These are phyloP conservation scores for Latrodectus geometricus DNA, from an alignment of 1,140 invertebrate genomes.

Conservation along the genomic window DNA sequence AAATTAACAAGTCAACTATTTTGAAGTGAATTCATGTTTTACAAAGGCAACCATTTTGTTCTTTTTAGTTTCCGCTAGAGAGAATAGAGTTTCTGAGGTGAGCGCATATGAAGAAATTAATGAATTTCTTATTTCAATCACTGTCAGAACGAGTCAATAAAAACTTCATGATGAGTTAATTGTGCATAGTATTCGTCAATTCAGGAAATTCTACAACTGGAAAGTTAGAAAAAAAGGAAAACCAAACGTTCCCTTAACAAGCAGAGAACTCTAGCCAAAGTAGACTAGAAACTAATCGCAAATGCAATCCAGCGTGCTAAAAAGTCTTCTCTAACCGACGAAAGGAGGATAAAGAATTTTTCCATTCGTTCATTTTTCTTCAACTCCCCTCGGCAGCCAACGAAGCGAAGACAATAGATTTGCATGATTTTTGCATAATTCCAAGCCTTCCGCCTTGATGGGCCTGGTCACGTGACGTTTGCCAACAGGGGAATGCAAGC, in stretches of 20 bases:
- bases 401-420: constrained; percentile 54
- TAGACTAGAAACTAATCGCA: neutral
- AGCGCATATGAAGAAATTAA: no score
- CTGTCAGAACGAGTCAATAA: no score
- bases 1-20: no score
- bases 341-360: neutral
- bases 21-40: no score
- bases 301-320: neutral
- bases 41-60: no score
- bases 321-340: neutral
- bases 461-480: constrained; percentile 20
- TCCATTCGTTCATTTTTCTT: constrained; percentile 39
- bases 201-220: no score
- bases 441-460: constrained; percentile 43
- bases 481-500: constrained; percentile 19
- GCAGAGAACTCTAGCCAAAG: no score
- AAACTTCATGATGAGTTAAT: no score
- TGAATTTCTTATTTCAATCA: no score
- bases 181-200: no score
- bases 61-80: no score
- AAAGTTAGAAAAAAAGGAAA: neutral
- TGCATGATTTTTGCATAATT: constrained; percentile 56
- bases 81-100: no score
- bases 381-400: constrained; percentile 11
- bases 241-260: neutral